Evolutionary conservation across 2,888 invertebrate species (phyloP).

Genomic region (Tiliacea aurago): DNA sequence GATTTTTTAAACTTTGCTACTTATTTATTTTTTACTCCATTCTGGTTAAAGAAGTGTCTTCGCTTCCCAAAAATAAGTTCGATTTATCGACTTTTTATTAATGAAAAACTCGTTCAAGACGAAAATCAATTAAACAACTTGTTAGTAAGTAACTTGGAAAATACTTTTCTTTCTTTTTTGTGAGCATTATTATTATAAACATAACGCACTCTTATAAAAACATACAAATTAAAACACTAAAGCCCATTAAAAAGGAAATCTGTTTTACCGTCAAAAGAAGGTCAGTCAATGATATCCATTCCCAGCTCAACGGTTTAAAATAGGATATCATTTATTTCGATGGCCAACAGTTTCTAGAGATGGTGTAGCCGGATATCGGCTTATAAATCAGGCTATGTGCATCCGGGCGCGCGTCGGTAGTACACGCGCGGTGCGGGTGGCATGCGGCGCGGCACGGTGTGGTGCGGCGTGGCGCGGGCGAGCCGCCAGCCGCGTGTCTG

Average conservation of each 20-base stretch:
- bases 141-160: slow-evolving; percentile 18
- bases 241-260: neutral
- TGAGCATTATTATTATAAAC: neutral
- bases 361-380: slow-evolving; percentile 77
- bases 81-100: slow-evolving; percentile 25
- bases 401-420: slow-evolving; percentile 73
- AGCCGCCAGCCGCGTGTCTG: slow-evolving; percentile 62
- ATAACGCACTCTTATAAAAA: neutral
- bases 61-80: slow-evolving; percentile 38
- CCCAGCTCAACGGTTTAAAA: slow-evolving; percentile 52
- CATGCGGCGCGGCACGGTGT: slow-evolving; percentile 22
- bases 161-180: neutral
- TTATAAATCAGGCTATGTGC: slow-evolving; percentile 80
- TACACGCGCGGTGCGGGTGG: slow-evolving; percentile 26
- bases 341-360: slow-evolving; percentile 63
- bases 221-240: neutral
- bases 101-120: slow-evolving; percentile 29
- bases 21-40: slow-evolving; percentile 49
- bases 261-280: slow-evolving; percentile 15
- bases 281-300: slow-evolving; percentile 40
- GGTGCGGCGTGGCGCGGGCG: slow-evolving; percentile 61
- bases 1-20: slow-evolving; percentile 60
- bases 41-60: slow-evolving; percentile 54
- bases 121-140: slow-evolving; percentile 34
- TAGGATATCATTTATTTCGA: slow-evolving; percentile 68